phyloP scores from a whole-genome alignment of 2,113 vertebrate species.

The Lampris incognitus region DNA sequence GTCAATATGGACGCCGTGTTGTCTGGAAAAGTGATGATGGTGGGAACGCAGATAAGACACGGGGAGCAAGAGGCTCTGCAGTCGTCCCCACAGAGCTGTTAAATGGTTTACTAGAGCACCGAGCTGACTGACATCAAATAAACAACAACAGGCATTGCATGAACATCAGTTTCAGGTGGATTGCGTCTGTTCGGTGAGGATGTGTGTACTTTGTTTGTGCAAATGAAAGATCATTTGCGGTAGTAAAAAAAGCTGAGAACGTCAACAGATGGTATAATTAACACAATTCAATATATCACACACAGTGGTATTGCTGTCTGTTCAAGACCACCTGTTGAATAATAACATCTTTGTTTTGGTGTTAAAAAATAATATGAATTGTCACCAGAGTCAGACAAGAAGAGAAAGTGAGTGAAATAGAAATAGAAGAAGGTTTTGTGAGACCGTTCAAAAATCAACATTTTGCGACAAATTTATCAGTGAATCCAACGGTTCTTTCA shows the following conservation, averaged over 20 bases:
- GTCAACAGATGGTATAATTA: conserved; percentile 73
- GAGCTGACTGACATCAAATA: conserved; percentile 13
- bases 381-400: background rate
- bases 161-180: conserved; percentile 20
- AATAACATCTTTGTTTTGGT: conserved; percentile 58
- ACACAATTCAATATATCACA: conserved; percentile 63
- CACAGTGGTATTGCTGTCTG: conserved; percentile 45
- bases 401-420: conserved; percentile 5
- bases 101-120: background rate
- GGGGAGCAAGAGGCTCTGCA: background rate
- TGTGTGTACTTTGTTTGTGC: conserved; percentile 11
- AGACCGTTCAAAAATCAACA: conserved; percentile 12
- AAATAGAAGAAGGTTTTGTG: conserved; percentile 38
- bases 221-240: conserved; percentile 43
- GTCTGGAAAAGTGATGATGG: conserved; percentile 78
- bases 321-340: conserved; percentile 71
- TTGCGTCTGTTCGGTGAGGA: conserved; percentile 12
- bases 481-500: conserved; percentile 55
- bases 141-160: conserved; percentile 14
- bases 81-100: too few species aligned
- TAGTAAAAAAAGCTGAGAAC: conserved; percentile 38
- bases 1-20: conserved; percentile 94
- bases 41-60: background rate
- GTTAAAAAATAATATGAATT: conserved; percentile 39
- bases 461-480: conserved; percentile 41